A percentile compares a stretch with the other conserved stretches of the same genome.
phyloP scores from a whole-genome alignment of 2,797 vertebrate genomes.

The Picus viridis region DNA sequence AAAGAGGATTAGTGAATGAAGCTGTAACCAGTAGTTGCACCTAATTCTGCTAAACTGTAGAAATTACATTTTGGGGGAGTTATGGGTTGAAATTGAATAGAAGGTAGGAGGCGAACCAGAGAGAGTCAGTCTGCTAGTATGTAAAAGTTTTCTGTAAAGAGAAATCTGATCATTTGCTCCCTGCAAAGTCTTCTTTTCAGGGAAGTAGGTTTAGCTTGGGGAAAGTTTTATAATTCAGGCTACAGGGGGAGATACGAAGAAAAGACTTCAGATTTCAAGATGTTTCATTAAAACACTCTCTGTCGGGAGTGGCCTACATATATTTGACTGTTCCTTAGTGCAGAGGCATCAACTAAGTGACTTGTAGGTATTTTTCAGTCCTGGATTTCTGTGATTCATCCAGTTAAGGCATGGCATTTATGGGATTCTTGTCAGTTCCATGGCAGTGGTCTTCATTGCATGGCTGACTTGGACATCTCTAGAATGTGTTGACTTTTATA shows the following conservation, averaged over 20 bases:
- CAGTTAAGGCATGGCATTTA: background rate
- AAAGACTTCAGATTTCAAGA: background rate
- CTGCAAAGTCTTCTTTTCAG: background rate
- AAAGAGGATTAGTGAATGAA: background rate
- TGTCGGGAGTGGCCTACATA: background rate
- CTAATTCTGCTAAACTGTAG: background rate
- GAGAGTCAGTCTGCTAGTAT: background rate
- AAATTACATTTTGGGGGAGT: background rate
- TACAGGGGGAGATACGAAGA: background rate
- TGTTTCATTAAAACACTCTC: background rate
- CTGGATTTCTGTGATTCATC: background rate
- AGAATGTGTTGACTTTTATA: background rate
- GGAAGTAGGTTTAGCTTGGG: background rate
- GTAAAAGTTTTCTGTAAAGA: background rate
- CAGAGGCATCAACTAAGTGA: background rate
- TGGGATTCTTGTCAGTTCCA: background rate
- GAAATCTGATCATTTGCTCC: background rate
- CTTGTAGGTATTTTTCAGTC: background rate
- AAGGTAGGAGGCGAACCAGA: background rate
- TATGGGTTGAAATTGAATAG: background rate
- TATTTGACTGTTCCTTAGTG: background rate
- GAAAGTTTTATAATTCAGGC: background rate
- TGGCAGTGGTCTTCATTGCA: background rate
- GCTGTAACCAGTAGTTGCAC: background rate
- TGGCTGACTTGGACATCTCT: background rate